Conservation (phyloP, 2,797 vertebrate species). For the Hydrophis major region DNA sequence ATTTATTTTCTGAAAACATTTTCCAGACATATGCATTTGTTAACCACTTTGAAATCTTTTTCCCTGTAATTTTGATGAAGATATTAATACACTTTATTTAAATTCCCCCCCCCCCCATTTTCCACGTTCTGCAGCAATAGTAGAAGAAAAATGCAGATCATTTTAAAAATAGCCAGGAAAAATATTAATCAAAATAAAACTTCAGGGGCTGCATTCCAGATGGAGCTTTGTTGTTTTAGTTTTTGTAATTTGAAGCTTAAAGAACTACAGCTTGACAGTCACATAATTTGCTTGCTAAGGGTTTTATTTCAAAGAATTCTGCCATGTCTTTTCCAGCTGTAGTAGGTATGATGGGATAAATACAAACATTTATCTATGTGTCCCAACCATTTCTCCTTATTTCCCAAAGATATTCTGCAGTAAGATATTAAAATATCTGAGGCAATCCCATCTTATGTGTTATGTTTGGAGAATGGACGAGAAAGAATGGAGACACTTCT, state of each 20-base stretch:
- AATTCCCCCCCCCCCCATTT: background rate
- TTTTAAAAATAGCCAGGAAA: background rate
- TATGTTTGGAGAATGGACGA: no score
- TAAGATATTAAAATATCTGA: background rate
- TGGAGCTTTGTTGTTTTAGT: background rate
- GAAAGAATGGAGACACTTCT: no score
- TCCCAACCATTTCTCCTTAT: background rate
- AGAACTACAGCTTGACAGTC: background rate
- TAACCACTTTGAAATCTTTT: background rate
- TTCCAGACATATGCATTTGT: background rate
- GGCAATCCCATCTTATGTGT: background rate
- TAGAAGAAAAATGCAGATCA: background rate
- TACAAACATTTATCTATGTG: background rate
- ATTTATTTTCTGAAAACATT: background rate
- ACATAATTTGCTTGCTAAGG: background rate
- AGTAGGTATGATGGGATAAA: background rate
- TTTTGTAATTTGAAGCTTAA: background rate
- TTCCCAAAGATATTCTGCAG: background rate
- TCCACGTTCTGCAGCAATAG: background rate
- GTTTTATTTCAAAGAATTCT: background rate
- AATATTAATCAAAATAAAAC: background rate
- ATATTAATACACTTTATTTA: background rate
- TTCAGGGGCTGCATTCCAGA: background rate
- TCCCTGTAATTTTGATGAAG: background rate
- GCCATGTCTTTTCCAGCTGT: background rate